Base-by-base conservation (phyloP, 2,888 invertebrate species). In the Brenthis daphne region DNA sequence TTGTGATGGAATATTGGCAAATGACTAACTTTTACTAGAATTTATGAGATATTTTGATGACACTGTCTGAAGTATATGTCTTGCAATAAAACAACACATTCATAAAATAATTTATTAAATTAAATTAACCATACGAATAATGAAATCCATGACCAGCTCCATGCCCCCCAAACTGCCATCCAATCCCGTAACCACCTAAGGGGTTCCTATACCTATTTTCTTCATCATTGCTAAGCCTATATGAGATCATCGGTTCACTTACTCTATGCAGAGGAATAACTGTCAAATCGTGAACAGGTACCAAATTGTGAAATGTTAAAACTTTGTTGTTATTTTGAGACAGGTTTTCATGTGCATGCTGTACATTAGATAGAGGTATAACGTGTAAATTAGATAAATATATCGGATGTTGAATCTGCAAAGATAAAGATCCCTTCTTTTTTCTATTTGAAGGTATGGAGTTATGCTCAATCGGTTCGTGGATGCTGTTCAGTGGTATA, bases 91-190 rank as follows among this genome's bases (percentile, higher is more conserved):
- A 63, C 13, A 20, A 54, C 43, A 43, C 20, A 60, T n/a, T 11
- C 60, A 65, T 12, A 12, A 61, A 54, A 66, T 13, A 57, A 65
- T 68, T 68, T 61, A 71, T 63, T 72, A 33, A 55, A n/a, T 60
- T 20, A 61, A 57, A 53, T 72, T 75, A 85, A 69, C 89, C 89
- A 71, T 86, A 88, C 47, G 87, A 79, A 73, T 89, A 90, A 75
- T 79, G 78, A 58, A 85, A 91, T 0, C 92, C 92, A 63, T 92
- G 92, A 0, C 92, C 92, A 1, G 90, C 86, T 0, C 92, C 92
- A 13, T 90, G 90, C 0, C 92, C 92, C 0, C 92, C 92, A 20
- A 85, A 89, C 33, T 83, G 83, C 72, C 90, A 77, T 0, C 90
- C 90, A 0, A 82, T 82, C 0, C 92, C 92, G 57, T 84, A 90